Percentiles rank a stretch among this genome's conserved stretches.
Evolutionary conservation across 2,113 vertebrate genomes (phyloP).

Genomic region (Phasianus colchicus): DNA sequence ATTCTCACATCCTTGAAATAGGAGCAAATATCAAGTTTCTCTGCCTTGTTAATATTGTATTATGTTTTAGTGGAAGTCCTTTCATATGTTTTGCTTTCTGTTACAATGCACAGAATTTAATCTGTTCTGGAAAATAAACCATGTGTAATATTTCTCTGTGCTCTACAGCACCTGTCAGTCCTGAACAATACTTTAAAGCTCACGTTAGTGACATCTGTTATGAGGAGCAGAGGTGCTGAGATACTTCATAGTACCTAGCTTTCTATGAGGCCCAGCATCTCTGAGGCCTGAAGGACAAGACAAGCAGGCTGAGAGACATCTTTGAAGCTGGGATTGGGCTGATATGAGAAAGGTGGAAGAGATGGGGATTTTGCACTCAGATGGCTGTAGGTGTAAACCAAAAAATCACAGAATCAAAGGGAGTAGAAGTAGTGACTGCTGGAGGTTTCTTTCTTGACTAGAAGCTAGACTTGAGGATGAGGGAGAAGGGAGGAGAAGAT

Average conservation of each 20-base stretch:
- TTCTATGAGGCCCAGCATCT: neutral
- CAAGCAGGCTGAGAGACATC: neutral
- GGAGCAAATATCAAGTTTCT: neutral
- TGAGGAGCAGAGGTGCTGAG: neutral
- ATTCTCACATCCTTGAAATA: neutral
- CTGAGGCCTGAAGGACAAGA: neutral
- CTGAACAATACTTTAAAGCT: neutral
- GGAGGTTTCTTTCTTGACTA: neutral
- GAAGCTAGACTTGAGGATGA: neutral
- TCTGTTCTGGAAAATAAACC: neutral
- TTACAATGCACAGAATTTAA: neutral
- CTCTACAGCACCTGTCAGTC: neutral
- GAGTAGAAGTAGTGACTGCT: neutral
- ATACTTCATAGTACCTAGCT: neutral
- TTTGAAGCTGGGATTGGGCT: neutral
- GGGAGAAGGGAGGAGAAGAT: neutral
- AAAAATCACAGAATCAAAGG: neutral
- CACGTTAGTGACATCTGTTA: neutral
- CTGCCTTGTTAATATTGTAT: neutral
- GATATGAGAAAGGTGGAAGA: neutral
- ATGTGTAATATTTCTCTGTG: neutral
- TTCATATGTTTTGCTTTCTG: neutral
- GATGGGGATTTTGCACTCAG: neutral
- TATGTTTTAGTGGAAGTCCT: neutral
- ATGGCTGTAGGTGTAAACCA: rapidly evolving